Conservation (phyloP, 2,888 invertebrate species). For the Euspilapteryx auroguttella region DNA sequence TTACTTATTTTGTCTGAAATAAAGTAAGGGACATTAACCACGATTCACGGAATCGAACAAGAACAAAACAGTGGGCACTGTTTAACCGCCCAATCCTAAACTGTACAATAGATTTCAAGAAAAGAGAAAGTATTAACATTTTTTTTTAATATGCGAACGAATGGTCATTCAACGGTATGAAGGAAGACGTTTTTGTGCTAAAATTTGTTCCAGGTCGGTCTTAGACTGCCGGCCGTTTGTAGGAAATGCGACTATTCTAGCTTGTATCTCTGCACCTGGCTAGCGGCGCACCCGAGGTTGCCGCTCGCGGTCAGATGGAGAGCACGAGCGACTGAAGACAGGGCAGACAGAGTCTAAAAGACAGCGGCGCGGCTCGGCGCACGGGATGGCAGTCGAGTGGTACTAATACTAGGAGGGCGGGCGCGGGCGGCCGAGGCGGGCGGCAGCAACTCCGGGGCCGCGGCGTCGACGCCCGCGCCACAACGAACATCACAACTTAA, state of each 20-base stretch:
- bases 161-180: slow-evolving; percentile 54
- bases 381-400: slow-evolving; percentile 44
- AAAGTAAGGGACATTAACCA: slow-evolving; percentile 53
- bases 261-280: slow-evolving; percentile 22
- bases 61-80: slow-evolving; percentile 47
- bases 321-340: slow-evolving; percentile 2
- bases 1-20: too few species aligned
- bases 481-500: slow-evolving; percentile 66
- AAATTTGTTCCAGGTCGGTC: slow-evolving; percentile 21
- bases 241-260: slow-evolving; percentile 29
- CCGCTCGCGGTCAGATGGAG: too few species aligned
- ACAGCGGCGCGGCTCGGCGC: slow-evolving; percentile 41
- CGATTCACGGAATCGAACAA: slow-evolving; percentile 60
- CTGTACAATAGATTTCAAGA: slow-evolving; percentile 54
- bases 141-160: slow-evolving; percentile 48
- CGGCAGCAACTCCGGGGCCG: slow-evolving; percentile 42
- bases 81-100: slow-evolving; percentile 47
- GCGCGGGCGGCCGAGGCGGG: slow-evolving; percentile 46
- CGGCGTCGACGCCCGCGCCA: slow-evolving; percentile 45
- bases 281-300: slow-evolving; percentile 9
- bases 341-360: slow-evolving; percentile 14
- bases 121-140: slow-evolving; percentile 47
- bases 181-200: slow-evolving; percentile 61
- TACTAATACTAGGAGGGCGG: slow-evolving; percentile 48
- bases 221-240: slow-evolving; percentile 18